These are phyloP conservation scores for Chymomyza procnemis DNA, from an alignment of 2,888 invertebrate species.

Conservation along the genomic window DNA sequence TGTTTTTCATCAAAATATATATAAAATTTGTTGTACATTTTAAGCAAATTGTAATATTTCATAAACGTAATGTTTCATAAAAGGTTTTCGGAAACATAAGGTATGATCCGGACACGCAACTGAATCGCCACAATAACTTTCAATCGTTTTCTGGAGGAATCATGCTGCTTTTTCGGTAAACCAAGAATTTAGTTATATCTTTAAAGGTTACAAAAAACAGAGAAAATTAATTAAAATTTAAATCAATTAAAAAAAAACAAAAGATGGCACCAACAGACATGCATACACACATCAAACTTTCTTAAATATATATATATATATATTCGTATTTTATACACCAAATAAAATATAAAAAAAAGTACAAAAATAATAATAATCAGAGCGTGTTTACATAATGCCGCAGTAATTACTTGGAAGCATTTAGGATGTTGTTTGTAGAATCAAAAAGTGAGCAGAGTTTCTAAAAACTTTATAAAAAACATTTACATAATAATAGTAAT, in stretches of 20 bases:
- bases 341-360: background rate
- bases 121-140: conserved; percentile 97
- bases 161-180: conserved; percentile 95
- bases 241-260: background rate
- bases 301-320: background rate
- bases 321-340: background rate
- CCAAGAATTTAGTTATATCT: conserved; percentile 46
- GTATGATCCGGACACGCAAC: conserved; percentile 89
- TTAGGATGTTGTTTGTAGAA: background rate
- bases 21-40: conserved; percentile 35
- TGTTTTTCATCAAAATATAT: conserved; percentile 12
- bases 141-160: conserved; percentile 94
- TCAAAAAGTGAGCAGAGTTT: background rate
- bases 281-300: conserved; percentile 26
- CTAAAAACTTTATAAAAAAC: conserved; percentile 12
- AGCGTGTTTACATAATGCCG: background rate
- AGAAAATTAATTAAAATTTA: background rate
- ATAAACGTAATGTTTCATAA: conserved; percentile 52
- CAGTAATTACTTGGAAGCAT: background rate
- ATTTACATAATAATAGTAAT: background rate
- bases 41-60: conserved; percentile 38
- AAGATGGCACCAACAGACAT: conserved; percentile 42
- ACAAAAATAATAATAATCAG: background rate
- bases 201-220: conserved; percentile 25
- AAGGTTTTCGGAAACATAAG: conserved; percentile 96